Evolutionary conservation across 2,113 vertebrate species (phyloP).

Genomic region (Tinamus guttatus): DNA sequence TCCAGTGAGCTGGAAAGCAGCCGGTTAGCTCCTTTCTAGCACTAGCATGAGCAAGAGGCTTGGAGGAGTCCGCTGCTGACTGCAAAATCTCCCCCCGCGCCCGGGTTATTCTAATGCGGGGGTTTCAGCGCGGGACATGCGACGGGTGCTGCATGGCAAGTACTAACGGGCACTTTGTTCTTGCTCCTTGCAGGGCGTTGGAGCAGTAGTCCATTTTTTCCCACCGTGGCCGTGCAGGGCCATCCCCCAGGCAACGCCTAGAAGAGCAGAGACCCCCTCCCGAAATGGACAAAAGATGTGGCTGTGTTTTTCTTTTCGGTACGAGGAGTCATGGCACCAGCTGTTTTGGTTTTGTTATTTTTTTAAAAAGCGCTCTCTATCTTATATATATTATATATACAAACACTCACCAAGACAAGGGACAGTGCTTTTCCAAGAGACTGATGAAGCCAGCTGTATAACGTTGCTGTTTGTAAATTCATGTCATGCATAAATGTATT

Average conservation of each 20-base stretch:
- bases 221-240: background rate
- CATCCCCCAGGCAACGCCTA: conserved; percentile 8
- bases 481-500: conserved; percentile 89
- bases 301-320: conserved; percentile 68
- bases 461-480: conserved; percentile 84
- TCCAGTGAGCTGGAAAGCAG: background rate
- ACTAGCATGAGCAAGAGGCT: background rate
- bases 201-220: background rate
- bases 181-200: background rate
- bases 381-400: conserved; percentile 80
- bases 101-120: background rate
- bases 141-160: background rate
- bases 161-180: conserved; percentile 22
- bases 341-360: conserved; percentile 68
- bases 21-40: background rate
- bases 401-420: conserved; percentile 75
- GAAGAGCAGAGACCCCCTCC: conserved; percentile 31
- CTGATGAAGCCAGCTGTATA: conserved; percentile 79
- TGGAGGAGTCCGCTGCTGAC: background rate
- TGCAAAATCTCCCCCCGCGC: background rate
- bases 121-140: background rate
- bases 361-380: conserved; percentile 73
- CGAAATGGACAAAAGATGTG: conserved; percentile 30
- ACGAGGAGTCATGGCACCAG: conserved; percentile 71
- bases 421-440: conserved; percentile 77